Conservation (phyloP, 2,888 invertebrate genomes). For the Heliconius charithonia region DNA sequence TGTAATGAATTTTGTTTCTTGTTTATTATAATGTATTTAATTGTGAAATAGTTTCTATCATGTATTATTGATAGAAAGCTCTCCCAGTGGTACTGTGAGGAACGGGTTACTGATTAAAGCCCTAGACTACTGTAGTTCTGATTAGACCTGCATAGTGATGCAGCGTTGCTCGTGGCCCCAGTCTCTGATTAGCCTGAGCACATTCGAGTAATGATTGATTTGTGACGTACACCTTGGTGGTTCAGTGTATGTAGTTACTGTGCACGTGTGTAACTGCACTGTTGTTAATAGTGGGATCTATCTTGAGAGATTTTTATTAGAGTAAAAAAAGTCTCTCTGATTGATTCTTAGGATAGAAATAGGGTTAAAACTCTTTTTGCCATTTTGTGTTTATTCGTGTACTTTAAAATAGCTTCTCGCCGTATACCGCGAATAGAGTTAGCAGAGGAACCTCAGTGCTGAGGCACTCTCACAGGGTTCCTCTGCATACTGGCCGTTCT, state of each 20-base stretch:
- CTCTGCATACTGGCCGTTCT: too few relatives aligned
- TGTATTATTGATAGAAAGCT: constrained; percentile 26
- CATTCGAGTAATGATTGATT: constrained; percentile 9
- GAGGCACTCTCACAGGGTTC: too few relatives aligned
- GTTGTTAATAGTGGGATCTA: not conserved
- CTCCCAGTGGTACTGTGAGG: constrained; percentile 20
- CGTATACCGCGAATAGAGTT: too few relatives aligned
- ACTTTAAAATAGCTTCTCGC: too few relatives aligned
- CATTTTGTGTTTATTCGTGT: too few relatives aligned
- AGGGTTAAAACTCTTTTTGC: too few relatives aligned
- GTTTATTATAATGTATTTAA: too few relatives aligned
- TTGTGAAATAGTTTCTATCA: not conserved
- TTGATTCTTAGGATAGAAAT: too few relatives aligned
- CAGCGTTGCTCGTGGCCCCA: not conserved
- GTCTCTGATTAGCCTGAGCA: not conserved
- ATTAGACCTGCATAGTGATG: constrained; percentile 19
- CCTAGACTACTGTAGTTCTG: constrained; percentile 22
- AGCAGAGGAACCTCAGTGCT: too few relatives aligned
- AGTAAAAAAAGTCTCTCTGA: not conserved
- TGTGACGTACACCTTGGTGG: not conserved
- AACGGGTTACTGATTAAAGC: constrained; percentile 27
- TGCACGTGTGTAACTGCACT: not conserved
- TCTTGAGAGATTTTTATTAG: too few relatives aligned
- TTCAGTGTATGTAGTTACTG: not conserved
- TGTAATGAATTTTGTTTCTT: too few relatives aligned